phyloP scores from a whole-genome alignment of 2,113 vertebrate genomes.

The Gadus chalcogrammus region DNA sequence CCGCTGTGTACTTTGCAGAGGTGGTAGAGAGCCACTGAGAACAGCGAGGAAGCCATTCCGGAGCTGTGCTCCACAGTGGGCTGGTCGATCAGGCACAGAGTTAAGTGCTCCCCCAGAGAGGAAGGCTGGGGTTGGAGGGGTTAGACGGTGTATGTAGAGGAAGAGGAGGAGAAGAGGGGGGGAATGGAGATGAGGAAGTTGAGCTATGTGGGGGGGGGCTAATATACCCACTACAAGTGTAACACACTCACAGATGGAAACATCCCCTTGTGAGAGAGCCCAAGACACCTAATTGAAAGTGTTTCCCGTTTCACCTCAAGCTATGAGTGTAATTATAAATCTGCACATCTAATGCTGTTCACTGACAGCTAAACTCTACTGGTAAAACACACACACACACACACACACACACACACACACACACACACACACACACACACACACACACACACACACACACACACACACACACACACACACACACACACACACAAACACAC shows the following conservation, averaged over 20 bases:
- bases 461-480: conserved; percentile 7
- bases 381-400: conserved; percentile 4
- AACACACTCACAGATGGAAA: no score
- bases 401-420: no score
- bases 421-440: conserved; percentile 10
- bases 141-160: conserved; percentile 40
- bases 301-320: conserved; percentile 18
- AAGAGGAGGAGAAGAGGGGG: conserved; percentile 29
- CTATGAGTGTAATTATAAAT: conserved; percentile 30
- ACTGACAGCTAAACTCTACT: conserved; percentile 15
- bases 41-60: conserved; percentile 52
- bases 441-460: not conserved
- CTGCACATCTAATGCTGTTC: conserved; percentile 32
- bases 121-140: conserved; percentile 49
- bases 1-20: conserved; percentile 62
- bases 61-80: conserved; percentile 59
- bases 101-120: conserved; percentile 75
- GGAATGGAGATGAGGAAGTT: conserved; percentile 7
- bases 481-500: not conserved
- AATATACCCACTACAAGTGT: conserved; percentile 4
- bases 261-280: conserved; percentile 5
- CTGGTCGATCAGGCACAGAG: conserved; percentile 72
- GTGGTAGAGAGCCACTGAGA: conserved; percentile 66
- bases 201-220: conserved; percentile 32
- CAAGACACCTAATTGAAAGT: conserved; percentile 25